Conservation (phyloP, 2,888 invertebrate genomes). For the Polymixis flavicincta region DNA sequence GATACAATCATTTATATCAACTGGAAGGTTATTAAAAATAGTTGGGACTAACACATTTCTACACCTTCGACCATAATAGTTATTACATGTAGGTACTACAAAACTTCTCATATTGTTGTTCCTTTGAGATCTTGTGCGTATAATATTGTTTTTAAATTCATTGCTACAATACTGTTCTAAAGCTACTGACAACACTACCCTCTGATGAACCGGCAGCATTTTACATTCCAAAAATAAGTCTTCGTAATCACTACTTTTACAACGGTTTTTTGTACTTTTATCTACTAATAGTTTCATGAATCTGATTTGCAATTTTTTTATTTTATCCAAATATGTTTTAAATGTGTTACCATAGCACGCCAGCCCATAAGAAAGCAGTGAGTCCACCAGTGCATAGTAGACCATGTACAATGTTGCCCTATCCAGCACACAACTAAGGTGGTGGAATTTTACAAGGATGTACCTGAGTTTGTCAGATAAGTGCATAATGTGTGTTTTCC, state of each 20-base stretch:
- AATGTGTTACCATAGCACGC: neutral
- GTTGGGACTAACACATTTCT: neutral
- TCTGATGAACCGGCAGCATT: neutral
- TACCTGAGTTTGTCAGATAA: neutral
- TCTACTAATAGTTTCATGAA: neutral
- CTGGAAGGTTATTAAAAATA: no score
- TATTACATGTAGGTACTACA: neutral
- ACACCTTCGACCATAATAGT: neutral
- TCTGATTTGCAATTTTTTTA: neutral
- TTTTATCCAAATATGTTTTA: no score
- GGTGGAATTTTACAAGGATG: neutral
- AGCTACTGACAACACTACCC: neutral
- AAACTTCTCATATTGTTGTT: neutral
- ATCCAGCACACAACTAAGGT: neutral
- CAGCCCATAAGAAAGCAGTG: neutral
- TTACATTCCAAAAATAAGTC: neutral
- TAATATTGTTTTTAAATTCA: neutral
- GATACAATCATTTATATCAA: no score
- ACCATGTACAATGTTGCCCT: neutral
- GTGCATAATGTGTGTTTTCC: neutral
- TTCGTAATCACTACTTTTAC: neutral
- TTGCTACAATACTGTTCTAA: neutral
- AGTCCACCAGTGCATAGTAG: neutral
- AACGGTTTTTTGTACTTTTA: neutral
- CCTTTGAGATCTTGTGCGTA: neutral